These are phyloP conservation scores for Hypena proboscidalis DNA, from an alignment of 2,888 invertebrate genomes.

Conservation along the genomic window DNA sequence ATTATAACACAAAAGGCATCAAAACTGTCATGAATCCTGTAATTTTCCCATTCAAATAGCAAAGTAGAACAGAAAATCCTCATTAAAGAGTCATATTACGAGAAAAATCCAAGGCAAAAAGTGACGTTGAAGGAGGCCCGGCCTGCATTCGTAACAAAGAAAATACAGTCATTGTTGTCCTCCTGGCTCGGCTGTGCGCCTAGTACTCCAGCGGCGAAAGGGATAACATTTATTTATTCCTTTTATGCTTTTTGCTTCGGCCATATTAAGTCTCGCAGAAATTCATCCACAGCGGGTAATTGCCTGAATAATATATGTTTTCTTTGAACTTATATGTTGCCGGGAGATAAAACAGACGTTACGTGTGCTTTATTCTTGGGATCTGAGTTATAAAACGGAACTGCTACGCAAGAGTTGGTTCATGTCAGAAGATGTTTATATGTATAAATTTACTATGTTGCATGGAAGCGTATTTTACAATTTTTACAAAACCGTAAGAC, in stretches of 20 bases:
- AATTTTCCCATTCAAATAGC: no score
- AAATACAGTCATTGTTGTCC: constrained; percentile 10
- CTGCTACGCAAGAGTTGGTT: no score
- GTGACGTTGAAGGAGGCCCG: not conserved
- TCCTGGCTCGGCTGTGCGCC: not conserved
- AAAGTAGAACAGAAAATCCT: no score
- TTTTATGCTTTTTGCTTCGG: constrained; percentile 7
- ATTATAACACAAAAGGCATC: no score
- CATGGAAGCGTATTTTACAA: no score
- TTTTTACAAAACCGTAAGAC: no score
- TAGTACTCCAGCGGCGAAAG: constrained; percentile 4
- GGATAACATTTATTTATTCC: constrained; percentile 10
- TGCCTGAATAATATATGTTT: constrained; percentile 13
- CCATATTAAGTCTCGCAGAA: constrained; percentile 8
- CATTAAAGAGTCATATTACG: no score
- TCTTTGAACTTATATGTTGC: constrained; percentile 5
- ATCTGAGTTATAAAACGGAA: not conserved
- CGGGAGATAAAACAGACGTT: not conserved
- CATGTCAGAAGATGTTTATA: no score
- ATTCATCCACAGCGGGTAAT: constrained; percentile 12
- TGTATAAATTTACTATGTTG: no score
- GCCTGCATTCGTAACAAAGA: constrained; percentile 8
- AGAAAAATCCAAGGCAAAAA: not conserved
- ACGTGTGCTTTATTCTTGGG: not conserved
- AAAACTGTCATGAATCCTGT: no score